These are phyloP conservation scores for Zygogramma bicolorata DNA, from an alignment of 2,888 invertebrate genomes.

Conservation along the genomic window DNA sequence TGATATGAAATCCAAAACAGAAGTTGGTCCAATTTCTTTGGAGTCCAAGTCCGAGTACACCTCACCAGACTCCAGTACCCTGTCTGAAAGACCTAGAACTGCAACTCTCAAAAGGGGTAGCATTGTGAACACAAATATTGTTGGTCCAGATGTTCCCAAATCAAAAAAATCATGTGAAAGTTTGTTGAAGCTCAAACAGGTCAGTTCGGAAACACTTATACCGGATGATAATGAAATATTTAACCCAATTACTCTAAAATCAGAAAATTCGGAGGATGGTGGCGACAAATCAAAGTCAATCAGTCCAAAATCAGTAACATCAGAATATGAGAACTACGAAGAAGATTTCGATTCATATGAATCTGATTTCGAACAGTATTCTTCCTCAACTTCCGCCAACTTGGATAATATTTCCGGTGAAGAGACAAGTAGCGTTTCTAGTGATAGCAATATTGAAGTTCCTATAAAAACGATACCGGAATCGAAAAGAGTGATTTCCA, in stretches of 20 bases:
- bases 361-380: conserved; percentile 70
- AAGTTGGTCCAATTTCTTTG: background rate
- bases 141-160: conserved; percentile 58
- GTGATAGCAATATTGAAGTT: conserved; percentile 34
- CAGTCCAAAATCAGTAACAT: conserved; percentile 24
- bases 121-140: conserved; percentile 61
- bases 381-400: conserved; percentile 51
- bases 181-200: background rate
- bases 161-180: background rate
- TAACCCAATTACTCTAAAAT: background rate
- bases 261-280: conserved; percentile 16
- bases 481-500: conserved; percentile 44
- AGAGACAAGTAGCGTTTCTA: conserved; percentile 45
- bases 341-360: conserved; percentile 73
- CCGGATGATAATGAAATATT: background rate
- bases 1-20: background rate
- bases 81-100: conserved; percentile 62
- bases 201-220: background rate
- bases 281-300: conserved; percentile 7
- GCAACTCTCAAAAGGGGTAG: conserved; percentile 63
- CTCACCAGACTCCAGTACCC: conserved; percentile 50
- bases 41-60: conserved; percentile 36
- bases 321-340: conserved; percentile 63
- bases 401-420: conserved; percentile 42
- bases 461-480: conserved; percentile 26